Percentiles rank a stretch among this genome's conserved stretches.
Evolutionary conservation across 2,113 vertebrate genomes (phyloP).

Genomic region (rat (Rattus norvegicus)): GRCr8 NC_086038.1:9445501-9446000

Average conservation of each 20-base stretch:
- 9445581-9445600: rapidly evolving
- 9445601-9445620: too few species aligned
- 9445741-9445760: not conserved
- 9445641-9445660: not conserved
- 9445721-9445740: not conserved
- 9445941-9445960: too few species aligned
- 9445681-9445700: not conserved
- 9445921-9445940: not conserved
- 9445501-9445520: not conserved
- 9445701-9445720: not conserved
- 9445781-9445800: too few species aligned
- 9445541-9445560: not conserved
- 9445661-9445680: not conserved
- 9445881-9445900: not conserved
- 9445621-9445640: rapidly evolving
- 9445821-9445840: too few species aligned
- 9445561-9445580: not conserved
- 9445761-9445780: not conserved
- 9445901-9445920: rapidly evolving
- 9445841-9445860: not conserved
- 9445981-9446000: too few species aligned
- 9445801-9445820: not conserved
- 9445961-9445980: too few species aligned
- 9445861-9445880: not conserved
- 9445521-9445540: not conserved